Evolutionary conservation across 2,797 vertebrate genomes (phyloP), one percentile per base, ranked within the genome.

Genomic region (Poecilia velifera): DNA sequence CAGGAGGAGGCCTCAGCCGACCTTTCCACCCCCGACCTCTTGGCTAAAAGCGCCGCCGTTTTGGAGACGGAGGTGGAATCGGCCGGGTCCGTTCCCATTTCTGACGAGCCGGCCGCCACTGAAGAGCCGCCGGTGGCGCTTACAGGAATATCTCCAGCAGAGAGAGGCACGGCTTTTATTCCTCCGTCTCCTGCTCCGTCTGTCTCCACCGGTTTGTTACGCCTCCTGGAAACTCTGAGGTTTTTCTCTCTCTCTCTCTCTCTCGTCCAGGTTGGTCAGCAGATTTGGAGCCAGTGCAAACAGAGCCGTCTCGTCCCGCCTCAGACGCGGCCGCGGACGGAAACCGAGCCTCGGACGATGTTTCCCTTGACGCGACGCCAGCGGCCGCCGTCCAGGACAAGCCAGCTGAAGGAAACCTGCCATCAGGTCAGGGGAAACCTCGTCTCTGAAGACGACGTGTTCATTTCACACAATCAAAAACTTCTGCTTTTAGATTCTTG

Each of bases 1-100:
- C 72, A 86, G 12, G 86, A 91, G 34, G 86, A 91, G 36, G 53
- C 76, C 57, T 77, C 89, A 49, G 87, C 86, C 57, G n/a, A 70
- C 83, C 53, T 55, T 28, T 31, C 78, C 16, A 0, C 78, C 47
- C 8, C 51, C 25, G 66, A 80, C 39, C 28, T 31, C 59, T 73
- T 85, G 62, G 22, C 57, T 20, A 77, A 80, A 68, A 85, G 68
- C 66, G 1, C 79, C 0, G 1, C 73, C 0, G 1, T 81, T 78
- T 59, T 81, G 53, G 86, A 92, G 72, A 62, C 64, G 2, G 84
- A 87, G n/a, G 81, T 75, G 18, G 79, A 82, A 66, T 87, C 85
- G 39, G 80, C 77, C 0, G 82, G 84, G 66, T 75, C 81, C 81
- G 78, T 64, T 74, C 78, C 86, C 1, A 28, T 70, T 59, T 76